Evolutionary conservation across 2,888 invertebrate genomes (phyloP).

Genomic region (Escarpia spicata): DNA sequence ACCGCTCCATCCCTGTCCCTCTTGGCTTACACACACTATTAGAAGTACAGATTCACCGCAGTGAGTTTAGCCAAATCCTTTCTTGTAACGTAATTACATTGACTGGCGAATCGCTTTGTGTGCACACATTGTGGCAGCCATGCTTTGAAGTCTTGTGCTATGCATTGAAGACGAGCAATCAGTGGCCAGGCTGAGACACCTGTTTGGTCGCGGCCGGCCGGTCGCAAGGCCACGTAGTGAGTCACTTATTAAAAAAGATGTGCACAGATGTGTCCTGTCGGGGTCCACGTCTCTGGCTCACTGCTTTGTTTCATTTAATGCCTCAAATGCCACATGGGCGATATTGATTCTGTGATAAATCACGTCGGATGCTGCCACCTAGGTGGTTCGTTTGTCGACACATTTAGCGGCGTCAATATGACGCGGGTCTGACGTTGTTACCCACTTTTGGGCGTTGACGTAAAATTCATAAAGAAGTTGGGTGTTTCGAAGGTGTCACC

Average conservation of each 20-base stretch:
- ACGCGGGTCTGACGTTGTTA: neutral
- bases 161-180: neutral
- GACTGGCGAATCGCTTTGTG: constrained; percentile 7
- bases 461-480: neutral
- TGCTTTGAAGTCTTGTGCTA: neutral
- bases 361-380: constrained; percentile 3
- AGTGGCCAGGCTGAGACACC: neutral
- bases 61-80: neutral
- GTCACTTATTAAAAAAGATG: constrained; percentile 16
- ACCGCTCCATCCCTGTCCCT: neutral
- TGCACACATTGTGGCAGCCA: neutral
- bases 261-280: neutral
- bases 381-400: neutral
- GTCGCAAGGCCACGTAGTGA: neutral
- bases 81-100: constrained; percentile 11
- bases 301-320: constrained; percentile 10
- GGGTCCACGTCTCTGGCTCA: neutral
- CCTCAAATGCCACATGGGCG: constrained; percentile 16
- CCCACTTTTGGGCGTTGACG: neutral
- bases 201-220: neutral
- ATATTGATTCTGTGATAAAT: neutral
- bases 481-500: neutral
- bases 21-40: neutral
- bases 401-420: neutral
- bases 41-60: neutral